Base-by-base conservation (phyloP, 2,888 invertebrate genomes). In the Yponomeuta malinellus region DNA sequence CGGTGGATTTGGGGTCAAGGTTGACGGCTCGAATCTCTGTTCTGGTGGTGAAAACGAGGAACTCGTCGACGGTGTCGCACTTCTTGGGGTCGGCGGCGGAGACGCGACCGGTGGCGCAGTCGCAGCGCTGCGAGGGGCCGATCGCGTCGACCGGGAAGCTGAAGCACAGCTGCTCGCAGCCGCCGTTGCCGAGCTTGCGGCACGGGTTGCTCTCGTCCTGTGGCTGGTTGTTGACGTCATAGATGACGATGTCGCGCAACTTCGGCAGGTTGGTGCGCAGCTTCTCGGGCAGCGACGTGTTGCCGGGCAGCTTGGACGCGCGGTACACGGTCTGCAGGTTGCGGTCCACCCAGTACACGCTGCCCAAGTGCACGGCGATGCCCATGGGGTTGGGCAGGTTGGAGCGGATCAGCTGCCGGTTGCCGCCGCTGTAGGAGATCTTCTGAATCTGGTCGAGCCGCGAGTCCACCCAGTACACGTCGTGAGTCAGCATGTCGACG, bases 401-500 rank as follows among this genome's bases (percentile, higher is more conserved):
- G 2, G 96, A 93, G 67, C 97, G 93, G 67, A 99, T 96, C 6
- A 97, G 94, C 81, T 97, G 96, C 73, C 97, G 93, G 78, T 95
- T 96, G 1, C 95, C 96, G 1, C 97, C 97, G 48, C 93, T 95
- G 83, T 94, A 97, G 0, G 96, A 95, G n/a, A 98, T 95, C 84
- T 96, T 97, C 83, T 98, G 98, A 72, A 99, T 98, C 78, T 96
- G 97, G 82, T 99, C 99, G 48, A 98, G 92, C 82, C 96, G 96
- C 0, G 98, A 97, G 84, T 99, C 99, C 0, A 98, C 98, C 99
- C 99, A 99, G 85, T 97, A 99, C 0, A 99, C 96, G 82, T 99
- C 98, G 80, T 99, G 97, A 0, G 98, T 98, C 66, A 95, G 88
- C 94, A 97, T 96, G 82, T 99, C 99, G 37, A 99, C 95, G 0